Evolutionary conservation across 2,888 invertebrate genomes (phyloP).

Genomic region (Nomada goodeniana): DNA sequence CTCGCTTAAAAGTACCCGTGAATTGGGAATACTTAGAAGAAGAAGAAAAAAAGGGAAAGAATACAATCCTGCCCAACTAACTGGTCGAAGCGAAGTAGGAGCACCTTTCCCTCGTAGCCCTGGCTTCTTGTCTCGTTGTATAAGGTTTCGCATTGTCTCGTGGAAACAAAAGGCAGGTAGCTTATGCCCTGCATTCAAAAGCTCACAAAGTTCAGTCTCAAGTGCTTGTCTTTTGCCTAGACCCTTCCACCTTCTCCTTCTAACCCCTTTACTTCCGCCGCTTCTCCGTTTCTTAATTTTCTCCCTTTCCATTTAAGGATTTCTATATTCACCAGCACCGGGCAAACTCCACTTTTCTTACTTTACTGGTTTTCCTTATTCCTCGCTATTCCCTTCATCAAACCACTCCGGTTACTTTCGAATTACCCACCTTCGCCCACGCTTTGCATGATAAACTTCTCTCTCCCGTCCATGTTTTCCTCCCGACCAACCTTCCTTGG

Average conservation of each 20-base stretch:
- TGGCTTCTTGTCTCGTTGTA: constrained; percentile 66
- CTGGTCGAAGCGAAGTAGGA: constrained; percentile 68
- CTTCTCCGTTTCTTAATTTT: constrained; percentile 45
- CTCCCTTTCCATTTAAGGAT: constrained; percentile 50
- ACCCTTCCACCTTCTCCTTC: constrained; percentile 42
- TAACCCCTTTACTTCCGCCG: constrained; percentile 4
- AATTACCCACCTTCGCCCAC: constrained; percentile 22
- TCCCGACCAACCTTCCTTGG: background rate
- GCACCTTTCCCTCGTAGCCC: constrained; percentile 40
- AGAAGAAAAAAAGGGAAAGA: constrained; percentile 62
- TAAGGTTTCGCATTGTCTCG: constrained; percentile 78
- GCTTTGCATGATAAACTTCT: constrained; percentile 13
- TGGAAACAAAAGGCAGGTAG: constrained; percentile 80
- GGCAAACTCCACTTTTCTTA: background rate
- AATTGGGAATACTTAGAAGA: constrained; percentile 69
- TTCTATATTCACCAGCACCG: constrained; percentile 36
- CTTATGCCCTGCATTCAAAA: constrained; percentile 78
- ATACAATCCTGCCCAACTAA: constrained; percentile 60
- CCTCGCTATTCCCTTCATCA: constrained; percentile 38
- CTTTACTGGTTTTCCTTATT: constrained; percentile 33
- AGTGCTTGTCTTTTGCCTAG: constrained; percentile 73
- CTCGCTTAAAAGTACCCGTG: constrained; percentile 54
- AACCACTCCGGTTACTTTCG: constrained; percentile 40
- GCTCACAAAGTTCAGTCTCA: constrained; percentile 80
- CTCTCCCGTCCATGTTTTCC: background rate